Evolutionary conservation across 2,113 vertebrate genomes (phyloP), one percentile per base, ranked within the genome.

Genomic region (Dromiciops gliroides): DNA sequence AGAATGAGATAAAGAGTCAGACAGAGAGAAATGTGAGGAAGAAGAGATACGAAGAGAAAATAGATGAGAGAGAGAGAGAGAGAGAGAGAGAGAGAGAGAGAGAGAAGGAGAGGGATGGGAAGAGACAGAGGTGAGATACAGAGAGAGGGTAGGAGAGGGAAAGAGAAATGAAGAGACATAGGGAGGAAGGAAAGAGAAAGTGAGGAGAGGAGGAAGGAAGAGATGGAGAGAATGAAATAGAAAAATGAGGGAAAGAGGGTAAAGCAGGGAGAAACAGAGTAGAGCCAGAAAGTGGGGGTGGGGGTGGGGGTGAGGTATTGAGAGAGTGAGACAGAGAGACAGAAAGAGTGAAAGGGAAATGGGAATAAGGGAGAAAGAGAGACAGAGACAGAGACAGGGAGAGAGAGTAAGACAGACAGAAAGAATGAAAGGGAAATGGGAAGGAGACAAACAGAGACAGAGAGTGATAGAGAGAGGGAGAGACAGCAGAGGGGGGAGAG

Each of bases 1-100:
- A 31, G n/a, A 9, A 26, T 26, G 51, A 95, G 28, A 50, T 92
- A 53, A 97, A 95, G 95, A n/a, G 96, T 94, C 94, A 96, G 89
- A 48, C 60, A 75, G 16, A 83, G 1, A 83, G 67, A 83, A 44
- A 44, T 44, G 14, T 44, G 67, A 83, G 19, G 67, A 83, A 83
- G 67, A 16, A 75, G 67, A 75, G n/a, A 19, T n/a, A 44, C 5
- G 44, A 75, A 75, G 60, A 67, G 67, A 75, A 75, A 37, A 75
- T 37, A 75, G 37, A 75, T 75, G 22, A 75, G 26, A 75, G 67
- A 37, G 37, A 67, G 60, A 44, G 5, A 8, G 44, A 19, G 67
- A 6, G n/a, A 5, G 37, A 75, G 19, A 37, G n/a, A 44, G 16
- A 75, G 37, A 37, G 10, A 16, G 60, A 8, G 90, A 75, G 16